Evolutionary conservation across 2,113 vertebrate genomes (phyloP).

Genomic region (Nestor notabilis): DNA sequence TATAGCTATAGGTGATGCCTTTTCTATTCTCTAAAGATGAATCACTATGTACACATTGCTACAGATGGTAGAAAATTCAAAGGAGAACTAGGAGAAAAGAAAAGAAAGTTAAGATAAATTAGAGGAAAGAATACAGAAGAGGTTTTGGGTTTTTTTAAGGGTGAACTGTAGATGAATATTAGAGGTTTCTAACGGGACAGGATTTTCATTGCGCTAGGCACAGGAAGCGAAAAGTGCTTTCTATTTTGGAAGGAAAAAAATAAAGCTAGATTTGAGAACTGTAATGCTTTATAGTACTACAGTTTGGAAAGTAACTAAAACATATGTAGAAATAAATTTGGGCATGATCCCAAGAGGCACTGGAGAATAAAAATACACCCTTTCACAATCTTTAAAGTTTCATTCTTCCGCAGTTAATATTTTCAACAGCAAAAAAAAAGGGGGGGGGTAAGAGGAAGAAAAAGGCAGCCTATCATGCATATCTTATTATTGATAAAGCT

Average conservation of each 20-base stretch:
- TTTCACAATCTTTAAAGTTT: background rate
- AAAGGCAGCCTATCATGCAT: background rate
- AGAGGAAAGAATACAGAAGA: slow-evolving; percentile 26
- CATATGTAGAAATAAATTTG: background rate
- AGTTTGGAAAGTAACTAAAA: background rate
- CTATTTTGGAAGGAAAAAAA: background rate
- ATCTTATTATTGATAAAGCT: background rate
- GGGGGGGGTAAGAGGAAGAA: no score
- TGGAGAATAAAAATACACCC: background rate
- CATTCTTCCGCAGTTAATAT: background rate
- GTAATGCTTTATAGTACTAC: background rate
- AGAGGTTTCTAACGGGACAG: background rate
- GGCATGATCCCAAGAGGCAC: background rate
- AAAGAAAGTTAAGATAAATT: slow-evolving; percentile 69
- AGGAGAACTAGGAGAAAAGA: slow-evolving; percentile 80
- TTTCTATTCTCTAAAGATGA: slow-evolving; percentile 73
- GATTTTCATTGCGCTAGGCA: background rate
- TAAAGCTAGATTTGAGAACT: background rate
- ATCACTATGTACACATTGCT: slow-evolving; percentile 68
- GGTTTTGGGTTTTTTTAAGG: background rate
- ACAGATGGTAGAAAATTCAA: slow-evolving; percentile 75
- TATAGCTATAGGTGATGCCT: slow-evolving; percentile 72
- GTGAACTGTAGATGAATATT: background rate
- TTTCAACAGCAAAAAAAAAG: background rate
- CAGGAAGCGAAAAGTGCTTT: background rate